Evolutionary conservation across 1,140 invertebrate species (phyloP).

Genomic region (Acyrthosiphon pisum): DNA sequence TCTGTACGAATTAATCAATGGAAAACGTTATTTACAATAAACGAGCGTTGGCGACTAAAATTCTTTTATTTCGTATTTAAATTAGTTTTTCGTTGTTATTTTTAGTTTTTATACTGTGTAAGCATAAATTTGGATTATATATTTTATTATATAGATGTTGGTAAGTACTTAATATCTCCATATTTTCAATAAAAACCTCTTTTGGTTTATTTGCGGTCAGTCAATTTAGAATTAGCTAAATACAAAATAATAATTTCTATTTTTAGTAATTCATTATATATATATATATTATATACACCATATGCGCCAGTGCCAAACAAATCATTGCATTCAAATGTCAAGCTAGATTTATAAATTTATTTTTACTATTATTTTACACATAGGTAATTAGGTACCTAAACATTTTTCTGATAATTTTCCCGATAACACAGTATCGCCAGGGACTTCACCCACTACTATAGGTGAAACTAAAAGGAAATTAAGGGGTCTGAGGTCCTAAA

Average conservation of each 20-base stretch:
- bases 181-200: background rate
- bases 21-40: constrained; percentile 2
- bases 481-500: too few relatives aligned
- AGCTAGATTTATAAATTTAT: background rate
- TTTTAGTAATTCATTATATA: too few relatives aligned
- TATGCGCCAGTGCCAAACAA: too few relatives aligned
- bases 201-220: background rate
- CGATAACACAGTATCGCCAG: too few relatives aligned
- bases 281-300: too few relatives aligned
- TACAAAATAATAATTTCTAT: background rate
- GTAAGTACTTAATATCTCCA: background rate
- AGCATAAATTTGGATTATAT: background rate
- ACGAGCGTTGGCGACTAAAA: background rate
- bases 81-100: background rate
- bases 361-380: background rate
- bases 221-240: background rate
- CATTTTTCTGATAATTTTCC: background rate
- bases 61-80: background rate
- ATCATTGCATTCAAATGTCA: too few relatives aligned
- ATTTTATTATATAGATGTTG: background rate
- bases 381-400: background rate
- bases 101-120: background rate
- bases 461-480: too few relatives aligned
- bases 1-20: background rate
- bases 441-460: too few relatives aligned